Percentiles rank a stretch among this genome's conserved stretches.
phyloP scores from a whole-genome alignment of 1,140 invertebrate species.

The Pararge aegeria region DNA sequence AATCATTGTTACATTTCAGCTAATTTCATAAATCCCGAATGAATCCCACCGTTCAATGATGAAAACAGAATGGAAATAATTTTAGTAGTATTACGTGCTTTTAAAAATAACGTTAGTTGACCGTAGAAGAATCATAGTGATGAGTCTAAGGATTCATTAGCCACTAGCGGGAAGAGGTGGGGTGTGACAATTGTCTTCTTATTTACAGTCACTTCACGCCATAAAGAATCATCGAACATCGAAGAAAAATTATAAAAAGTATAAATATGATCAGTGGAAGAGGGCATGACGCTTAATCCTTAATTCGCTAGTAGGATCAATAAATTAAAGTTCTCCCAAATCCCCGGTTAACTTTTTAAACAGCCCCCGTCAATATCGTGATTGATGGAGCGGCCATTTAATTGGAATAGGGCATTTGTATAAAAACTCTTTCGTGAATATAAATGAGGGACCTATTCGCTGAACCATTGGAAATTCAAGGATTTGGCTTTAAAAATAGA shows the following conservation, averaged over 20 bases:
- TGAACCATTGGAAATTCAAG: slow-evolving; percentile 1
- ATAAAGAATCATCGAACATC: no score
- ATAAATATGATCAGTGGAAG: background rate
- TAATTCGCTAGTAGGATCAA: slow-evolving; percentile 7
- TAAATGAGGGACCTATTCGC: slow-evolving; percentile 36
- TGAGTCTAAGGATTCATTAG: no score
- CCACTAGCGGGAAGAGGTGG: no score
- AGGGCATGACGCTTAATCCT: background rate
- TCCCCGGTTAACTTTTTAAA: slow-evolving; percentile 38
- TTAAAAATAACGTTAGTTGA: no score
- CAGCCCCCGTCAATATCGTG: slow-evolving; percentile 48
- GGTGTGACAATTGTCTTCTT: no score
- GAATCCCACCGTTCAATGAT: no score
- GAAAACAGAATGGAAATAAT: no score
- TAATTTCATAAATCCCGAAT: no score
- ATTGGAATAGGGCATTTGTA: slow-evolving; percentile 50
- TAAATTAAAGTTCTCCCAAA: slow-evolving; percentile 27
- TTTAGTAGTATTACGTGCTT: no score
- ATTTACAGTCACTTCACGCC: no score
- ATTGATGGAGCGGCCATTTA: slow-evolving; percentile 48
- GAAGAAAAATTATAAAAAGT: background rate
- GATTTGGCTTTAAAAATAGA: background rate
- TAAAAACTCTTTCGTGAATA: slow-evolving; percentile 40
- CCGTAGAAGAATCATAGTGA: no score
- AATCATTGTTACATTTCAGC: no score